Conservation (phyloP, 2,888 invertebrate species). For the Caenorhabditis imperialis region DNA sequence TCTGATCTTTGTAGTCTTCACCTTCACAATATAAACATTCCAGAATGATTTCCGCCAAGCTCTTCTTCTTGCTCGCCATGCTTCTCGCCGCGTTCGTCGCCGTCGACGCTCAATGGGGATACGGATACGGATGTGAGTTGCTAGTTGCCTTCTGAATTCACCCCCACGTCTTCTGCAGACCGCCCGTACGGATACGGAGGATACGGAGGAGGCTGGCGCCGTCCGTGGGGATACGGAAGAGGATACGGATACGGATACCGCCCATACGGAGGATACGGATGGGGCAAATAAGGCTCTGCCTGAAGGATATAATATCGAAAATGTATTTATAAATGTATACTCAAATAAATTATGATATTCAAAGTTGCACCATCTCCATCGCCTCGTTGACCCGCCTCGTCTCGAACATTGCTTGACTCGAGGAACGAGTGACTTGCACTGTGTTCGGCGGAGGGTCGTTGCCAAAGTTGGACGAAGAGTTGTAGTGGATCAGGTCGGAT, state of each 20-base stretch:
- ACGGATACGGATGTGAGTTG: slow-evolving; percentile 47
- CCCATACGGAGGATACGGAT: slow-evolving; percentile 37
- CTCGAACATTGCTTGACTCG: too few relatives aligned
- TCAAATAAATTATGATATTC: too few relatives aligned
- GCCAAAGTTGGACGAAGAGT: too few relatives aligned
- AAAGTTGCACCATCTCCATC: too few relatives aligned
- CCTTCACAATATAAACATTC: not conserved
- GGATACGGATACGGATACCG: slow-evolving; percentile 29
- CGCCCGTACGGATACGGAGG: slow-evolving; percentile 47
- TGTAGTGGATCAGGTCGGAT: slow-evolving; percentile 5
- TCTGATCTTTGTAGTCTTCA: not conserved
- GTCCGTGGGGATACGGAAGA: slow-evolving; percentile 24
- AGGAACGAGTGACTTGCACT: too few relatives aligned
- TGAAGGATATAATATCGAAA: too few relatives aligned
- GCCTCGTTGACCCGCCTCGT: too few relatives aligned
- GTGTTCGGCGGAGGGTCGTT: too few relatives aligned
- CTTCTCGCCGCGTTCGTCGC: slow-evolving; percentile 35
- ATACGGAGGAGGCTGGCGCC: slow-evolving; percentile 40
- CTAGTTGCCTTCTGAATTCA: too few relatives aligned
- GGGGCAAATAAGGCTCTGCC: too few relatives aligned
- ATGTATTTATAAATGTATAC: too few relatives aligned
- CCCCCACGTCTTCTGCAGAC: too few relatives aligned
- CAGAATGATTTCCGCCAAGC: slow-evolving; percentile 40
- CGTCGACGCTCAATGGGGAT: slow-evolving; percentile 51
- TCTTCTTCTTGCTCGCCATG: slow-evolving; percentile 35